These are phyloP conservation scores for Lasioglossum pauxillum DNA, from an alignment of 2,888 invertebrate species.

Conservation along the genomic window DNA sequence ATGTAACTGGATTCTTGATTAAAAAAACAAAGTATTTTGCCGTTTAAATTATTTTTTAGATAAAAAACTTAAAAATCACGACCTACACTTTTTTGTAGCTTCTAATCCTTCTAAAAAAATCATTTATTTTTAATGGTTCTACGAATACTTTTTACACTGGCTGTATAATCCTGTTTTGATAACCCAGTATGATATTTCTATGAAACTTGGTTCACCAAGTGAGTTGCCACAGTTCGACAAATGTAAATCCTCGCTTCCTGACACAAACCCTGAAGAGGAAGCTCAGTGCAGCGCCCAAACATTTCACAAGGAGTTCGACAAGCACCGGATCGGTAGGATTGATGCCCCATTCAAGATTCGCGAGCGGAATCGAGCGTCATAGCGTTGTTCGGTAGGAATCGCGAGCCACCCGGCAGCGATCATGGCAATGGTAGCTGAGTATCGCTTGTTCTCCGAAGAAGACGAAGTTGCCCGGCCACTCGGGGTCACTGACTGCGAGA, in stretches of 20 bases:
- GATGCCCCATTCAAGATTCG: neutral
- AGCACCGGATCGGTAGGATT: neutral
- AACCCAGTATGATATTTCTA: too few species aligned
- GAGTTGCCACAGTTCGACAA: neutral
- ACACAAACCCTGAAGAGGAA: neutral
- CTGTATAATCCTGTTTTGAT: too few species aligned
- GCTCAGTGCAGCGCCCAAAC: neutral
- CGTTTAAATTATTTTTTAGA: neutral
- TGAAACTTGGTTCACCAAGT: too few species aligned
- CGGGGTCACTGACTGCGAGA: conserved; percentile 69
- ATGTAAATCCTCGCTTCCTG: neutral
- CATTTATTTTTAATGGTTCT: too few species aligned
- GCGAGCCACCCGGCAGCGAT: conserved; percentile 12
- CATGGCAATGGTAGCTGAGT: neutral
- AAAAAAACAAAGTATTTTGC: neutral
- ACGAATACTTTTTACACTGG: too few species aligned
- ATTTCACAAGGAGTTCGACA: neutral
- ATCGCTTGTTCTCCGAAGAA: conserved; percentile 28
- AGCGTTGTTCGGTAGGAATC: neutral
- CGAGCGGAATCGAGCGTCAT: neutral
- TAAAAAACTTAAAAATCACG: neutral
- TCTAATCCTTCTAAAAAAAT: too few species aligned
- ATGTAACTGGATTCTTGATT: neutral
- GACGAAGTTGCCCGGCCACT: conserved; percentile 39
- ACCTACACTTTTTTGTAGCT: neutral